A percentile compares a stretch with the other conserved stretches of the same genome.
phyloP scores from a whole-genome alignment of 2,888 invertebrate genomes.

The Lathronympha strigana region DNA sequence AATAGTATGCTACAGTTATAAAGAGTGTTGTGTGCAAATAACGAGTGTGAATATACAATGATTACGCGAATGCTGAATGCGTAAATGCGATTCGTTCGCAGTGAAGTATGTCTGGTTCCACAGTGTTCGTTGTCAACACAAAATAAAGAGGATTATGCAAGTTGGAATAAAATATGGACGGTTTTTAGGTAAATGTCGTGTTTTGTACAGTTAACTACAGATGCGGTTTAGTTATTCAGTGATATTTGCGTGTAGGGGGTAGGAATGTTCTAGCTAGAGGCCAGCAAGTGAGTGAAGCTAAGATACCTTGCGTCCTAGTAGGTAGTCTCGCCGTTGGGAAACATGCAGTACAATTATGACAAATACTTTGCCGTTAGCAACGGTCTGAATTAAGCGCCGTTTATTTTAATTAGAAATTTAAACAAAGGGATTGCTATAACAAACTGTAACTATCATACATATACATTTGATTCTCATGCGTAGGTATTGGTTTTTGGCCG shows the following conservation, averaged over 20 bases:
- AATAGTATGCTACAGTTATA: slow-evolving; percentile 66
- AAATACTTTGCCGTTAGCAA: slow-evolving; percentile 8
- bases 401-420: slow-evolving; percentile 7
- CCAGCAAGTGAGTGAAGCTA: slow-evolving; percentile 32
- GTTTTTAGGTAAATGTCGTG: slow-evolving; percentile 76
- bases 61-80: slow-evolving; percentile 41
- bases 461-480: not conserved
- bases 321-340: slow-evolving; percentile 15
- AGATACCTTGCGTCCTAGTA: slow-evolving; percentile 17
- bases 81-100: slow-evolving; percentile 51
- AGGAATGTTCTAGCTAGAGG: slow-evolving; percentile 45
- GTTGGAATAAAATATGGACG: slow-evolving; percentile 77
- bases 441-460: not conserved
- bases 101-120: slow-evolving; percentile 71
- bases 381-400: slow-evolving; percentile 2
- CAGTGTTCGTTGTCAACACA: slow-evolving; percentile 78
- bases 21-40: slow-evolving; percentile 54
- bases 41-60: slow-evolving; percentile 63
- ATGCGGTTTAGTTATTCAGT: slow-evolving; percentile 25
- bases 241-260: slow-evolving; percentile 46
- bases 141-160: slow-evolving; percentile 82
- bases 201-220: slow-evolving; percentile 49
- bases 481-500: not conserved
- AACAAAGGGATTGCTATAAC: slow-evolving; percentile 15
- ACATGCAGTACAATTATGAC: slow-evolving; percentile 21